These are phyloP conservation scores for Nyleta sp. DNA, from an alignment of 2,888 invertebrate genomes.

Conservation along the genomic window DNA sequence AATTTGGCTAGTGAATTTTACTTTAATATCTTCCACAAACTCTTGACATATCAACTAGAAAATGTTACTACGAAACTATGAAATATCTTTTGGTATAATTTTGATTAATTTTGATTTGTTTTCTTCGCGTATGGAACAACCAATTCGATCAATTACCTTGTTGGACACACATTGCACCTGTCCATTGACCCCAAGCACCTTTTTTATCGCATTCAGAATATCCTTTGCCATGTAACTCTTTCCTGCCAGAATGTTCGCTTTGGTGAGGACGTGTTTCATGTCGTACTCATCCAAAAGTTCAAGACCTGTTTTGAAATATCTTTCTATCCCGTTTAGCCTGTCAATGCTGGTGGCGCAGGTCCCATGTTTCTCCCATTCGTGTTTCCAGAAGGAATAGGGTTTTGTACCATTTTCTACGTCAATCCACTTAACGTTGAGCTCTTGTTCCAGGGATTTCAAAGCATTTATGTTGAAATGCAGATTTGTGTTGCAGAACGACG, in stretches of 20 bases:
- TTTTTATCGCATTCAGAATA: slow-evolving; percentile 84
- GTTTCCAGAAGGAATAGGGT: slow-evolving; percentile 87
- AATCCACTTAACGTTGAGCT: slow-evolving; percentile 87
- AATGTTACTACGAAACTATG: no score
- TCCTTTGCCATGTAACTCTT: slow-evolving; percentile 70
- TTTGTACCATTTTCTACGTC: slow-evolving; percentile 86
- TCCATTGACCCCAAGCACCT: slow-evolving; percentile 84
- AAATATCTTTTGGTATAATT: no score
- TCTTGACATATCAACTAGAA: no score
- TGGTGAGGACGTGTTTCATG: slow-evolving; percentile 85
- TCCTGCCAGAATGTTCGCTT: slow-evolving; percentile 85
- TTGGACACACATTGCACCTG: slow-evolving; percentile 85
- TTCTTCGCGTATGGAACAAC: background rate
- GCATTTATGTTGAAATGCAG: slow-evolving; percentile 86
- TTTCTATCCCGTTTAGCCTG: slow-evolving; percentile 85
- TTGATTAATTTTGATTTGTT: no score
- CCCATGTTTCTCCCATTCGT: slow-evolving; percentile 93
- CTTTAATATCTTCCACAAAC: no score
- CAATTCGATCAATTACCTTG: slow-evolving; percentile 74
- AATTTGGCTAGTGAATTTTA: background rate
- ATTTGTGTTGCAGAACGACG: slow-evolving; percentile 88
- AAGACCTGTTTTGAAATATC: slow-evolving; percentile 88
- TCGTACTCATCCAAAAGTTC: slow-evolving; percentile 85
- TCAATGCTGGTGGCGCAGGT: slow-evolving; percentile 88
- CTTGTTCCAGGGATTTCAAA: slow-evolving; percentile 84